These are phyloP conservation scores for Noctua fimbriata DNA, from an alignment of 2,888 invertebrate genomes.

Conservation along the genomic window DNA sequence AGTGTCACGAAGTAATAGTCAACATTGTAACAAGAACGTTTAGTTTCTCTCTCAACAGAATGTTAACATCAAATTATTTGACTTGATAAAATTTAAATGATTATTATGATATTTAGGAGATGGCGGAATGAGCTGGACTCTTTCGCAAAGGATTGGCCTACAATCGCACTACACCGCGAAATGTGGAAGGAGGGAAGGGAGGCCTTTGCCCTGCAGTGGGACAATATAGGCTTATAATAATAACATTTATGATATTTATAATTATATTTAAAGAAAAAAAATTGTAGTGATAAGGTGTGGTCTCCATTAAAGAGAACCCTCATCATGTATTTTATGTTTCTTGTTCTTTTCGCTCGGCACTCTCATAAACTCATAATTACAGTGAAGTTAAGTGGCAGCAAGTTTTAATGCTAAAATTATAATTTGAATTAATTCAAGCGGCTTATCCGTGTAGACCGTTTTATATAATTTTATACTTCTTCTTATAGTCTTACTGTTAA, in stretches of 20 bases:
- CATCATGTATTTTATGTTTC: background rate
- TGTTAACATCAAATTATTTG: background rate
- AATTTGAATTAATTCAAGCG: conserved; percentile 14
- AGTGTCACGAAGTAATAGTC: conserved; percentile 29
- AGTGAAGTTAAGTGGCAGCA: background rate
- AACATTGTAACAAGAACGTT: conserved; percentile 35
- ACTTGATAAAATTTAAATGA: background rate
- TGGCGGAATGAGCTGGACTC: too few species aligned
- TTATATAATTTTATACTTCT: conserved; percentile 11
- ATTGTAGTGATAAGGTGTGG: background rate
- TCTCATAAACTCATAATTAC: background rate
- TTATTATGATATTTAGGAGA: too few species aligned
- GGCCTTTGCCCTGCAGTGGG: too few species aligned
- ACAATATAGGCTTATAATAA: too few species aligned
- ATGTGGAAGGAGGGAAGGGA: too few species aligned
- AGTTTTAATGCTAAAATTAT: background rate
- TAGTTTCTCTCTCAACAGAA: background rate
- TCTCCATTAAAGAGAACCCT: background rate
- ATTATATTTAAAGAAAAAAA: too few species aligned
- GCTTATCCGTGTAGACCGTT: conserved; percentile 1
- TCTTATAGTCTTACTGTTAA: conserved; percentile 37
- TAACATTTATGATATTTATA: too few species aligned
- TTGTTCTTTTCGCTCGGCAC: background rate
- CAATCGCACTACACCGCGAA: too few species aligned
- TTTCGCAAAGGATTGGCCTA: too few species aligned